Evolutionary conservation across 2,113 vertebrate genomes (phyloP).

Genomic region (Hippocampus zosterae): DNA sequence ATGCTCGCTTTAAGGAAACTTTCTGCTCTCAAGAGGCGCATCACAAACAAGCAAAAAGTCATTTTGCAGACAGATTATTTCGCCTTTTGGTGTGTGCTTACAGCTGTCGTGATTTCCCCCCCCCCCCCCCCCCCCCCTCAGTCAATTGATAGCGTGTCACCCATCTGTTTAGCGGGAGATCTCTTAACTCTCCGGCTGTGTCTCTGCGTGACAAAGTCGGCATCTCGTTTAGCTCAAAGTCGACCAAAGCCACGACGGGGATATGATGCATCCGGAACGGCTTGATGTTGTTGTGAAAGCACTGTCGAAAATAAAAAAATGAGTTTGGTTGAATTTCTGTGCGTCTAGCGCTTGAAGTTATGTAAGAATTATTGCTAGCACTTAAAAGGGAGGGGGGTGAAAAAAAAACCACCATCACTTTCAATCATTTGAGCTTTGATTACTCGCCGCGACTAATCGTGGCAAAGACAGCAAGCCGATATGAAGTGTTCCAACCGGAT

Average conservation of each 20-base stretch:
- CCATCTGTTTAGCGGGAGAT: not conserved
- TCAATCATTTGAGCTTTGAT: not conserved
- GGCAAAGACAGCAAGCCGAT: not conserved
- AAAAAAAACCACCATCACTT: not conserved
- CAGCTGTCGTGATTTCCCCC: not conserved
- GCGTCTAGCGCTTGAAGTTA: not conserved
- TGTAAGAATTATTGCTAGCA: not conserved
- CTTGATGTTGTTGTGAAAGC: not conserved
- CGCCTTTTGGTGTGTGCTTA: not conserved
- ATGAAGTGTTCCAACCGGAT: not conserved
- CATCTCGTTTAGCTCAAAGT: not conserved
- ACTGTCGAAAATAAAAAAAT: too few relatives aligned
- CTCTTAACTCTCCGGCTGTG: not conserved
- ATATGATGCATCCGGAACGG: not conserved
- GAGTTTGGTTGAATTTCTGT: not conserved
- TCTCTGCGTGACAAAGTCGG: not conserved
- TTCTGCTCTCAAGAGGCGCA: not conserved
- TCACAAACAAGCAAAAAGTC: not conserved
- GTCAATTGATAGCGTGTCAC: not conserved
- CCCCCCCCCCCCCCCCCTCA: too few relatives aligned
- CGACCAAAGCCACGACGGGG: not conserved
- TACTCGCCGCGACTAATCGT: not conserved
- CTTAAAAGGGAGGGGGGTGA: not conserved
- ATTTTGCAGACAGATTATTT: not conserved
- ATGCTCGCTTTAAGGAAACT: not conserved